Conservation (phyloP, 2,888 invertebrate genomes). For the Pseudanteris insignis region DNA sequence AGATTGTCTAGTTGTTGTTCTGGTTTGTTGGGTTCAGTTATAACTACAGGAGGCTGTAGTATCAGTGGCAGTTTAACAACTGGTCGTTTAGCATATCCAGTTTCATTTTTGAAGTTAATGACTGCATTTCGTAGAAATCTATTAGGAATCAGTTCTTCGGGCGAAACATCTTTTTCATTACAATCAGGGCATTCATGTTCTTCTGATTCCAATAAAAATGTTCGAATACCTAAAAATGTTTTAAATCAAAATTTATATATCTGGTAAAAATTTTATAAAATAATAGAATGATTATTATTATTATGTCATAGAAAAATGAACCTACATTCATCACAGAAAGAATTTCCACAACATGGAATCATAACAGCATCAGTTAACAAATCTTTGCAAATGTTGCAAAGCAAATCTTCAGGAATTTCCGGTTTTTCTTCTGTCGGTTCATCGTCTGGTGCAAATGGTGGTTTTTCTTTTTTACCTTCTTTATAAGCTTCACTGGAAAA, state of each 20-base stretch:
- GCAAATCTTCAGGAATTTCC: conserved; percentile 88
- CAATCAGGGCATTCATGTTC: conserved; percentile 96
- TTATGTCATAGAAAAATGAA: conserved; percentile 46
- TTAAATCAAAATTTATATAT: no score
- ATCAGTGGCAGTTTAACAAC: conserved; percentile 50
- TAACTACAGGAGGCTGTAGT: conserved; percentile 8
- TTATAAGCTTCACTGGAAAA: conserved; percentile 78
- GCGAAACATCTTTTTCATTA: conserved; percentile 90
- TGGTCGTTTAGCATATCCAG: conserved; percentile 79
- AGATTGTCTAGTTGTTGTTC: conserved; percentile 16
- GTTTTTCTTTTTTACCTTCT: conserved; percentile 76
- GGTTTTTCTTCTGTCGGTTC: conserved; percentile 70
- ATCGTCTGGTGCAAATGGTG: conserved; percentile 71
- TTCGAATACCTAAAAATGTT: conserved; percentile 82
- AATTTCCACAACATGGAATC: conserved; percentile 98
- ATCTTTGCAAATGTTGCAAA: conserved; percentile 93
- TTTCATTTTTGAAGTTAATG: conserved; percentile 88
- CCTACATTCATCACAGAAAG: conserved; percentile 98
- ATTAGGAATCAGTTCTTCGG: conserved; percentile 92
- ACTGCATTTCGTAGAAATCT: conserved; percentile 90
- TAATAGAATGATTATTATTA: no score
- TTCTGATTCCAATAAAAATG: conserved; percentile 88
- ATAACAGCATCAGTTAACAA: conserved; percentile 94
- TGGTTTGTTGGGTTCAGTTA: conserved; percentile 5
- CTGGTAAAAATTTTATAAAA: no score